These are phyloP conservation scores for Lytechinus pictus DNA, from an alignment of 35 echinoderm and acorn worm species.

Conservation along the genomic window DNA sequence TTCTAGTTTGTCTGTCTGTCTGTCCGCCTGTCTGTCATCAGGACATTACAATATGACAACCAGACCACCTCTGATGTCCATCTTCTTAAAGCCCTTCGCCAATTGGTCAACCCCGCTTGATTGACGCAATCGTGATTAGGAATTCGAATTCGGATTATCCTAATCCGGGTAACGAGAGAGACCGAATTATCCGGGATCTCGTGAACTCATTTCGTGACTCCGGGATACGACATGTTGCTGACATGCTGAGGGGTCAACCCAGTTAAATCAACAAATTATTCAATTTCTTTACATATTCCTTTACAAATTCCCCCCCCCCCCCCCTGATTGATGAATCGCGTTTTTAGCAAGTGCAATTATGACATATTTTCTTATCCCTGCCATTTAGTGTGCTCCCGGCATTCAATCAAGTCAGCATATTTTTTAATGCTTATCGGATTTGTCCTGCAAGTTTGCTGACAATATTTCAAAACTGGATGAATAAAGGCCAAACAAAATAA, in stretches of 20 bases:
- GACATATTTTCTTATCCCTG: conserved; percentile 9
- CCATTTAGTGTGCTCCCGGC: not conserved
- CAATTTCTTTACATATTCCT: not conserved
- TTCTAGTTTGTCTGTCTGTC: not conserved
- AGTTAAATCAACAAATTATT: conserved; percentile 6
- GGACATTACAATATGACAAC: not conserved
- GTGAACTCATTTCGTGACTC: conserved; percentile 24
- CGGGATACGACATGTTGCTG: not conserved
- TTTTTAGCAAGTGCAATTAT: not conserved
- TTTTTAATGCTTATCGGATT: not conserved
- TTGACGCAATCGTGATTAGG: conserved; percentile 13
- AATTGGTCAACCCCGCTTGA: conserved; percentile 19
- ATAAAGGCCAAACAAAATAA: too few species aligned
- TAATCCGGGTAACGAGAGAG: conserved; percentile 25
- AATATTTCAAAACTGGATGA: not conserved
- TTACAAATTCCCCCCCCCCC: not conserved
- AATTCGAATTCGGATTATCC: not conserved
- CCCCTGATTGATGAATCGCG: not conserved
- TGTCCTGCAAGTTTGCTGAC: not conserved
- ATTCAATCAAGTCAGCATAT: not conserved
- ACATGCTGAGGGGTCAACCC: not conserved
- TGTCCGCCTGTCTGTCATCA: not conserved
- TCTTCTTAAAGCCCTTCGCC: conserved; percentile 25
- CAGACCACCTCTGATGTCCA: conserved; percentile 27
- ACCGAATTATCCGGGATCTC: not conserved